Conservation (phyloP, 2,113 vertebrate species). For the Cavia porcellus region DNA sequence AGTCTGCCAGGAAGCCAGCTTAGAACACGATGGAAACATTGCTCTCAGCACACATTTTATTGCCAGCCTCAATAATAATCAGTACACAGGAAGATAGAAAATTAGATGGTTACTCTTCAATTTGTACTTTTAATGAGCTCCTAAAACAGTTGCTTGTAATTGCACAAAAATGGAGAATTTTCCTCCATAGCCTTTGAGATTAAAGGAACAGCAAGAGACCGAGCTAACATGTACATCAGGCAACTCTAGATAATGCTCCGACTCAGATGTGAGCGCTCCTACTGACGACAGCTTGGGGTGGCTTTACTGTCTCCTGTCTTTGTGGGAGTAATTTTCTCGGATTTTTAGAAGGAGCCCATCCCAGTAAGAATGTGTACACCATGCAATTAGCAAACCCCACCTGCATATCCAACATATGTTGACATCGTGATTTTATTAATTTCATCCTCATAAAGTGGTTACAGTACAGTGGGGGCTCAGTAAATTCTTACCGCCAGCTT, state of each 20-base stretch:
- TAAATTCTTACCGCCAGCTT: constrained; percentile 6
- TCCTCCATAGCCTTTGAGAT: not conserved
- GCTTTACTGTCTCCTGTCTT: constrained; percentile 10
- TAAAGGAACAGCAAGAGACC: constrained; percentile 34
- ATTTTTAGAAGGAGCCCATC: constrained; percentile 23
- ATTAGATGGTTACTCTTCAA: constrained; percentile 69
- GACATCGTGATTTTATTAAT: constrained; percentile 26
- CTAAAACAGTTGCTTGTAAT: constrained; percentile 54
- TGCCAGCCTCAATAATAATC: constrained; percentile 67
- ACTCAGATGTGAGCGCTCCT: not conserved
- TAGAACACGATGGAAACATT: constrained; percentile 63
- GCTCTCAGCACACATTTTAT: constrained; percentile 66
- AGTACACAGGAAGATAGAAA: constrained; percentile 52
- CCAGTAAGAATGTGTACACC: not conserved
- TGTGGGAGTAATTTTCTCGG: not conserved
- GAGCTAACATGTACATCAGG: not conserved
- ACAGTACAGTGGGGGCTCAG: not conserved
- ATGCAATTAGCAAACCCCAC: not conserved
- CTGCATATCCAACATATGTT: not conserved
- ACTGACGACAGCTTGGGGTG: not conserved
- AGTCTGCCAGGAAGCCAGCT: constrained; percentile 59
- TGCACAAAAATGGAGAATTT: constrained; percentile 53
- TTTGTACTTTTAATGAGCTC: constrained; percentile 58
- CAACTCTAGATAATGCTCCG: not conserved
- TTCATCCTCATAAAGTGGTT: constrained; percentile 26